phyloP scores from a whole-genome alignment of 23 tunicate genomes.

The Diplosoma virens region DNA sequence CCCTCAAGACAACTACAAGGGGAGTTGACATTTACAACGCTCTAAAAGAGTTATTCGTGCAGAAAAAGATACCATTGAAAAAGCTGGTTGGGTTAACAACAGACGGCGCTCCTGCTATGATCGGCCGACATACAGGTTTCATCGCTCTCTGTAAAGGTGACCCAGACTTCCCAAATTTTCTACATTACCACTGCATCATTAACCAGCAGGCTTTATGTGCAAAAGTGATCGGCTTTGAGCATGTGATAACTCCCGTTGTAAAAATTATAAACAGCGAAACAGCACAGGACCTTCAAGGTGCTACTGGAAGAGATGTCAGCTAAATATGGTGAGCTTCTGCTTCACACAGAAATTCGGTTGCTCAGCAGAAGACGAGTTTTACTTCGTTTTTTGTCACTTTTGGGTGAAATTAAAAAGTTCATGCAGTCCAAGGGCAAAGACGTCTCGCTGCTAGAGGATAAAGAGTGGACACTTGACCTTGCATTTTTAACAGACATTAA shows the following conservation, averaged over 20 bases:
- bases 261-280: not conserved
- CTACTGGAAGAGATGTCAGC: not conserved
- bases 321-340: not conserved
- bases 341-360: not conserved
- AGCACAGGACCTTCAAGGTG: slow-evolving; percentile 8
- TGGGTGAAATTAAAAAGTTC: not conserved
- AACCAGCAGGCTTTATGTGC: not conserved
- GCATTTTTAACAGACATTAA: not conserved
- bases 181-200: not conserved
- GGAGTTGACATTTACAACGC: not conserved
- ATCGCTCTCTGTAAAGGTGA: not conserved
- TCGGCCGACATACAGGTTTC: not conserved
- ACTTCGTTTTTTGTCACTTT: not conserved
- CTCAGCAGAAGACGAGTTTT: not conserved
- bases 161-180: not conserved
- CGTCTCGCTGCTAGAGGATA: not conserved
- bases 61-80: no score
- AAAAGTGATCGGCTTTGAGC: not conserved
- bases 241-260: not conserved
- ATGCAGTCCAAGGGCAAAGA: slow-evolving; percentile 2
- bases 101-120: not conserved
- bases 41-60: not conserved
- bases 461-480: not conserved
- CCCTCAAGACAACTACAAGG: not conserved
- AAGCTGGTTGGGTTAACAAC: not conserved